Evolutionary conservation across 2,888 invertebrate genomes (phyloP).

Genomic region (Acrocera orbiculus): DNA sequence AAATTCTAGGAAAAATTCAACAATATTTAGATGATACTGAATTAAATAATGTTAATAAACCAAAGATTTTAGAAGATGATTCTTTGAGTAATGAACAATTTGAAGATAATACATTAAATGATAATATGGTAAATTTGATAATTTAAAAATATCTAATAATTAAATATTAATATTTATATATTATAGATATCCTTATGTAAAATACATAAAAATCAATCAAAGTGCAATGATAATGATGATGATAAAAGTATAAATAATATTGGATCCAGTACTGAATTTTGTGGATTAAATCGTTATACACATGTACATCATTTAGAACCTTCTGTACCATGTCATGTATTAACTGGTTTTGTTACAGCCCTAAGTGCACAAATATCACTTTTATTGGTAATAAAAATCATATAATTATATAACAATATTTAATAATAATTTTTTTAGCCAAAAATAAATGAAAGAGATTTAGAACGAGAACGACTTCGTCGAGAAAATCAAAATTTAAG

Average conservation of each 20-base stretch:
- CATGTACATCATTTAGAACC: slow-evolving; percentile 34
- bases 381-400: slow-evolving; percentile 38
- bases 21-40: no score
- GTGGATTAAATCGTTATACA: slow-evolving; percentile 31
- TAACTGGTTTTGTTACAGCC: slow-evolving; percentile 44
- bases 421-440: slow-evolving; percentile 34
- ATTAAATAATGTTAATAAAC: slow-evolving; percentile 14
- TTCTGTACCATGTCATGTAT: slow-evolving; percentile 39
- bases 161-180: no score
- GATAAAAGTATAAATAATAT: neutral
- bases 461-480: slow-evolving; percentile 53
- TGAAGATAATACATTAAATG: slow-evolving; percentile 23
- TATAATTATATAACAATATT: neutral
- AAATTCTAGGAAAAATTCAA: no score
- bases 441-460: slow-evolving; percentile 55
- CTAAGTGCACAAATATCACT: slow-evolving; percentile 49
- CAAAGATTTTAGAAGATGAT: slow-evolving; percentile 10
- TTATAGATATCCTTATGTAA: no score
- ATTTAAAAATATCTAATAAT: neutral
- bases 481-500: slow-evolving; percentile 52
- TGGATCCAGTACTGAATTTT: slow-evolving; percentile 11
- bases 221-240: neutral
- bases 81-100: slow-evolving; percentile 17
- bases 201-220: no score
- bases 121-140: slow-evolving; percentile 19